Conservation (phyloP, 2,113 vertebrate species). For the Rhinoderma darwinii region DNA sequence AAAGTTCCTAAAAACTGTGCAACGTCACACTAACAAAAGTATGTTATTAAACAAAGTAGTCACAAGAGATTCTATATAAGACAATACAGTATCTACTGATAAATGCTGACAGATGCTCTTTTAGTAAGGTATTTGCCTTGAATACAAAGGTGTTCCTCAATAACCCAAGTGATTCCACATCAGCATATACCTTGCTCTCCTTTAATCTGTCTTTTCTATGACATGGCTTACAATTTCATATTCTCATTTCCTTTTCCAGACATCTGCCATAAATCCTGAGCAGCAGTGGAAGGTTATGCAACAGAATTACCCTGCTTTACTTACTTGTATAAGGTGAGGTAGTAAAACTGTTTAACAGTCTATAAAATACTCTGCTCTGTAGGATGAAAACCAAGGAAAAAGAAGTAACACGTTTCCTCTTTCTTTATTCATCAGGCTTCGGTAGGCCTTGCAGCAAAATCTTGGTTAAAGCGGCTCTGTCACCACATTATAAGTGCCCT, state of each 20-base stretch:
- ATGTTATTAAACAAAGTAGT: no score
- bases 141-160: neutral
- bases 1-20: neutral
- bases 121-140: neutral
- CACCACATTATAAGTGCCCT: no score
- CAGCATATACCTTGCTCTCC: neutral
- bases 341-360: neutral
- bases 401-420: neutral
- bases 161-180: neutral
- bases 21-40: no score
- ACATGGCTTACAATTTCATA: conserved; percentile 24
- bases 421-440: neutral
- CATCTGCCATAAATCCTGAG: conserved; percentile 26
- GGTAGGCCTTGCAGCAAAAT: neutral
- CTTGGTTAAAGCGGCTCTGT: no score
- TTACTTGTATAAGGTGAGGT: neutral
- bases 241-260: conserved; percentile 40
- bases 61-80: no score
- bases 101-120: neutral
- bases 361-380: neutral
- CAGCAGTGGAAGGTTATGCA: conserved; percentile 9
- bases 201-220: neutral
- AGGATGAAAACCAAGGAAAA: neutral
- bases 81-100: no score
- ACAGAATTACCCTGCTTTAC: conserved; percentile 6